Base-by-base conservation (phyloP, 2,888 invertebrate genomes). In the Zele albiditarsus region DNA sequence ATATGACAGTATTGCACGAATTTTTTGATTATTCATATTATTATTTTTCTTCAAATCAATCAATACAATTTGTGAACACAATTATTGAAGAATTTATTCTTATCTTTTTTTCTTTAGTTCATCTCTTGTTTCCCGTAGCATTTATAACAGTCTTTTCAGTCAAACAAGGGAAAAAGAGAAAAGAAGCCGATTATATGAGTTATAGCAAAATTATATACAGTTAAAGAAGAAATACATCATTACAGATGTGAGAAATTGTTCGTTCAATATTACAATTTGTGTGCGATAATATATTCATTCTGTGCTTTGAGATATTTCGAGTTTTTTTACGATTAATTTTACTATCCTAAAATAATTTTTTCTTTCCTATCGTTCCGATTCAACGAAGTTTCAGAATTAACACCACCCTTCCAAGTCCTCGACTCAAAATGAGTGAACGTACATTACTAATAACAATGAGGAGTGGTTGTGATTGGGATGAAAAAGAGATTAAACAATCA, bases 41-140 rank as follows among this genome's bases (percentile, higher is more conserved):
- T 38, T 38, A 38, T 46, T 73, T 60, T 53, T 5, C 33, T 63
- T 70, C 6, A 28, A 38, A 38, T n/a, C 10, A 38, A 63, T 63
- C 16, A 38, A 33, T 38, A n/a, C n/a, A 63, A 63, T 38, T 63
- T 63, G 63, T 68, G 68, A 53, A 53, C 68, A 53, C 68, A 68
- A 68, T 53, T 53, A 14, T 53, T 68, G 46, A 71, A 10, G 62
- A 60, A 62, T 46, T 46, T 71, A 14, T 60, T 25, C n/a, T 68
- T 60, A 38, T 33, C 20, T 60, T 71, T 8, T 20, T 1, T 53
- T 6, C 8, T 53, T 53, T 42, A 20, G 25, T 3, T 25, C 33
- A 31, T 38, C 10, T 38, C 8, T 38, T 28, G 58, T n/a, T 58
- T 53, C 27, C 0, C 49, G 16, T 16, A 25, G 27, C 33, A 33